Conservation (phyloP, 2,113 vertebrate genomes). For the Glareola pratincola region DNA sequence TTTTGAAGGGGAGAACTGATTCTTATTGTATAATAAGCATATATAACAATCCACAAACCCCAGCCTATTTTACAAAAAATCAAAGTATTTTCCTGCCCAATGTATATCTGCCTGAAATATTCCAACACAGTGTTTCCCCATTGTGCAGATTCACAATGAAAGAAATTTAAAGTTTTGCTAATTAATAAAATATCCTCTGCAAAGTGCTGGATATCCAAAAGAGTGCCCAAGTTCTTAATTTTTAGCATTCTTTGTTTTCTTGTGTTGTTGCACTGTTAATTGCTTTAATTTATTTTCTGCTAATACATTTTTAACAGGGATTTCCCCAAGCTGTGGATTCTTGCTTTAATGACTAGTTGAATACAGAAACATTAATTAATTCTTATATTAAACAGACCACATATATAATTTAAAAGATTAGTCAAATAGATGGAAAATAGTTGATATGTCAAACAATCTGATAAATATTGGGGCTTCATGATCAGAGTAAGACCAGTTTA, state of each 20-base stretch:
- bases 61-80: background rate
- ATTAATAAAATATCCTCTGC: background rate
- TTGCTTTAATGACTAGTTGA: background rate
- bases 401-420: background rate
- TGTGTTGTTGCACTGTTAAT: background rate
- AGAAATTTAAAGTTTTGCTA: background rate
- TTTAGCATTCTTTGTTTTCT: background rate
- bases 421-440: background rate
- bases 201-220: background rate
- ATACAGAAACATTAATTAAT: background rate
- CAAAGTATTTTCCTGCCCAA: background rate
- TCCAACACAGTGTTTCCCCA: background rate
- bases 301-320: background rate
- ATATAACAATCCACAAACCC: background rate
- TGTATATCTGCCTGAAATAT: background rate
- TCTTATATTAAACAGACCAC: background rate
- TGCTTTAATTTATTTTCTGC: background rate
- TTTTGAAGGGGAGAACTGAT: background rate
- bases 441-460: background rate
- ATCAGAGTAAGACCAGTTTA: background rate
- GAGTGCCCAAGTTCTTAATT: background rate
- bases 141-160: background rate
- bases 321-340: background rate
- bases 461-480: background rate
- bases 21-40: background rate